phyloP scores from a whole-genome alignment of 2,113 vertebrate species.

The Campylomormyrus tamandua region DNA sequence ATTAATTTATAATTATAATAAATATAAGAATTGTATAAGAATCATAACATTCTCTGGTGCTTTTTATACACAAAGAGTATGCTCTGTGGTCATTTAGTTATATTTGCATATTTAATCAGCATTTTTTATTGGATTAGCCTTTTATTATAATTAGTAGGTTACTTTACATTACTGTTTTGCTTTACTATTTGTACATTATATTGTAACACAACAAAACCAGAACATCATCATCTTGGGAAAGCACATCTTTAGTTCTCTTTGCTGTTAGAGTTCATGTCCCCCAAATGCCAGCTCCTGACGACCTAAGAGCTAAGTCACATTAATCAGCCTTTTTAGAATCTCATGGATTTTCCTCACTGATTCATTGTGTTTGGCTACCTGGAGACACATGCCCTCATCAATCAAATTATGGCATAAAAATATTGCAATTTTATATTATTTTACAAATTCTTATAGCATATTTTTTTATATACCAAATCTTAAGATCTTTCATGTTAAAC shows the following conservation, averaged over 20 bases:
- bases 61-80: too few species aligned
- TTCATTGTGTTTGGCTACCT: background rate
- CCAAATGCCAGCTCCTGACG: background rate
- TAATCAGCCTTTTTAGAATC: background rate
- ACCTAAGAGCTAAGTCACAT: background rate
- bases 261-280: background rate
- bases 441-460: too few species aligned
- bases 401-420: background rate
- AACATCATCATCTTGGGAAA: background rate
- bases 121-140: background rate
- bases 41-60: too few species aligned
- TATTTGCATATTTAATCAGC: background rate
- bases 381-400: background rate
- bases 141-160: background rate
- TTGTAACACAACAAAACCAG: background rate
- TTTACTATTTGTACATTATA: background rate
- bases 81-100: background rate
- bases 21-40: too few species aligned
- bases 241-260: background rate
- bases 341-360: background rate
- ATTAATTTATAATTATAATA: too few species aligned
- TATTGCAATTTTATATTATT: too few species aligned
- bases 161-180: background rate
- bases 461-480: too few species aligned
- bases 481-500: too few species aligned